A percentile compares a stretch with the other conserved stretches of the same genome.
phyloP scores from a whole-genome alignment of 2,797 vertebrate genomes.

The Loris lydekkerianus region DNA sequence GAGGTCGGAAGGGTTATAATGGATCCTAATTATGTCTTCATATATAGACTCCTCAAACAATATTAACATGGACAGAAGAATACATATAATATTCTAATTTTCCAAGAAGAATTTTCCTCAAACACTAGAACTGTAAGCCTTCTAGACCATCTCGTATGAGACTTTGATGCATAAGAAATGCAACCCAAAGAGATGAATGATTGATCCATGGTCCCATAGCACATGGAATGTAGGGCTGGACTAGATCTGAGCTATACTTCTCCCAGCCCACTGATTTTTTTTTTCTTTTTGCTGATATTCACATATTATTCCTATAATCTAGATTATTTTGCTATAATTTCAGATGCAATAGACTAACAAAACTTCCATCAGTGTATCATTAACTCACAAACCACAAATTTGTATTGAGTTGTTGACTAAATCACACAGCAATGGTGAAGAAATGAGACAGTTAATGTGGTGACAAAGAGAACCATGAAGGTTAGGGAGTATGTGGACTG shows the following conservation, averaged over 20 bases:
- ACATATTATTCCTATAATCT: not conserved
- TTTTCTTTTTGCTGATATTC: not conserved
- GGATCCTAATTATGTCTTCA: not conserved
- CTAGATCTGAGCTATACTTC: not conserved
- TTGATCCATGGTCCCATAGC: not conserved
- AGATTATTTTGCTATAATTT: not conserved
- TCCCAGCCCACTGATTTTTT: not conserved
- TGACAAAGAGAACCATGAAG: not conserved
- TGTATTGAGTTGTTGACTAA: not conserved
- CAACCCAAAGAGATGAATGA: not conserved
- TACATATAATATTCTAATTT: slow-evolving; percentile 11
- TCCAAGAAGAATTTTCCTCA: not conserved
- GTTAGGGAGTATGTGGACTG: not conserved
- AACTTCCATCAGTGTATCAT: not conserved
- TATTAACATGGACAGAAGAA: not conserved
- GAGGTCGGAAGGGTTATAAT: not conserved
- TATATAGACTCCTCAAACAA: not conserved
- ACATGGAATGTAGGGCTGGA: not conserved
- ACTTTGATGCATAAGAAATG: not conserved
- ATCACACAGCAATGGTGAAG: not conserved
- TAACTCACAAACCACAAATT: not conserved
- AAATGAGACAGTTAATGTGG: not conserved
- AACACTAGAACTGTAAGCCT: not conserved
- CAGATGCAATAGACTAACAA: not conserved
- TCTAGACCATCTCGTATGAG: not conserved